Conservation (phyloP, 2,888 invertebrate genomes). For the Doris montereyensis region DNA sequence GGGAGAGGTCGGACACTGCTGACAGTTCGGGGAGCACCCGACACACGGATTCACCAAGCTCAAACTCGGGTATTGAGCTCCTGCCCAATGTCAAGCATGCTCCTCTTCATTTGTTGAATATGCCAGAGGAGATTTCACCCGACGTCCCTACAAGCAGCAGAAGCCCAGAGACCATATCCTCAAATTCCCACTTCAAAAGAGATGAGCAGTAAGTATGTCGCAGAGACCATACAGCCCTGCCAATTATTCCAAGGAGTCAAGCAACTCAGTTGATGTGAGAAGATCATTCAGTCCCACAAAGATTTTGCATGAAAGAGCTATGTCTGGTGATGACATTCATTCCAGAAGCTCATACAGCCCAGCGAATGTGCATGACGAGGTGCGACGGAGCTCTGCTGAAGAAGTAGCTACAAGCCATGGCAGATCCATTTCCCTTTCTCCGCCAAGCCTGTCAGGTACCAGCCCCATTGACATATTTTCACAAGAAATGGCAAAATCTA, state of each 20-base stretch:
- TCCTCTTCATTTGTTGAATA: slow-evolving; percentile 55
- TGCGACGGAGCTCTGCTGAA: slow-evolving; percentile 23
- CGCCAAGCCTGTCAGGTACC: background rate
- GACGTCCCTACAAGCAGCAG: slow-evolving; percentile 49
- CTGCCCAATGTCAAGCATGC: slow-evolving; percentile 67
- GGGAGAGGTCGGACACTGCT: slow-evolving; percentile 29
- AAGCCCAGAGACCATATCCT: slow-evolving; percentile 11
- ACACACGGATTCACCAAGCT: slow-evolving; percentile 45
- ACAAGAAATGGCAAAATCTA: background rate
- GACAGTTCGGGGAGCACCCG: slow-evolving; percentile 33
- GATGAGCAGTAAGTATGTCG: slow-evolving; percentile 39
- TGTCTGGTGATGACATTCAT: slow-evolving; percentile 34
- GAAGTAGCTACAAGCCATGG: slow-evolving; percentile 31
- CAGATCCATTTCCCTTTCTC: slow-evolving; percentile 34
- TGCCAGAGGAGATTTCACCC: slow-evolving; percentile 40
- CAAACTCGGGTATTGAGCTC: slow-evolving; percentile 62
- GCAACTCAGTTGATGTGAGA: slow-evolving; percentile 8
- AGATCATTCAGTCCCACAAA: no score
- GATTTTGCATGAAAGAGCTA: slow-evolving; percentile 25
- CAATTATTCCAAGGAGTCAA: slow-evolving; percentile 39
- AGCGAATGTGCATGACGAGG: slow-evolving; percentile 10
- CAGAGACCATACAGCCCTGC: slow-evolving; percentile 48
- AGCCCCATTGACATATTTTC: background rate
- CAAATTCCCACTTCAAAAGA: slow-evolving; percentile 33
- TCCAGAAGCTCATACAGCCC: slow-evolving; percentile 31